Evolutionary conservation across 2,888 invertebrate genomes (phyloP), one percentile per base, ranked within the genome.

Genomic region (Nebria salina): DNA sequence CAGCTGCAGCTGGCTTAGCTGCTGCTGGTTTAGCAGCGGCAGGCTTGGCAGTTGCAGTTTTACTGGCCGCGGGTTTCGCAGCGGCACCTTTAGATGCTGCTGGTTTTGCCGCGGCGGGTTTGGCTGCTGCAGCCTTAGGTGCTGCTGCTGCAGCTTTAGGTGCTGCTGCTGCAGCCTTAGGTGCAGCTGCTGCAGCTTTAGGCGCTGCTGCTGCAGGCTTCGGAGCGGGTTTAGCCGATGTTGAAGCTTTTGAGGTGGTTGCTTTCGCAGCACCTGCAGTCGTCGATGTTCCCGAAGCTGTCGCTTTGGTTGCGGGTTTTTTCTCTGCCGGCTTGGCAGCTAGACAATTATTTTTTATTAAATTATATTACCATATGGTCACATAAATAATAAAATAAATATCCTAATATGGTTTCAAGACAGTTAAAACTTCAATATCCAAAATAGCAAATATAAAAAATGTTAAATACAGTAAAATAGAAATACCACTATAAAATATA

Each of bases 261-360:
- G 54, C 54, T 54, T 54, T 54, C 13, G 90, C 87, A 76, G 91
- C 83, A 25, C 86, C 85, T 15, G 89, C 87, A 82, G 89, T 89
- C 1, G 89, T 89, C 1, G 85, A 83, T 26, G 86, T 75, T 41
- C 88, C 85, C 41, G 89, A 84, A 9, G 91, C 88, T 26, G 89
- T 89, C 83, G 90, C 88, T 83, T 91, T 90, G 15, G 85, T 86
- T 1, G 86, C 84, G 87, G 65, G 83, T 90, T 90, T 82, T 88
- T 89, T 93, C 86, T 91, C 93, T 84, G 89, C 89, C 86, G 92
- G 90, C 86, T 92, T 92, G 77, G 91, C 91, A 83, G 90, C 89
- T 86, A 90, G 87, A 85, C 85, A 74, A 89, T 89, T 13, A 89
- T 88, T 34, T 64, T 20, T 20, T 34, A 34, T 1, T 2, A 34